Evolutionary conservation across 2,113 vertebrate genomes (phyloP).

Genomic region (Tichodroma muraria): DNA sequence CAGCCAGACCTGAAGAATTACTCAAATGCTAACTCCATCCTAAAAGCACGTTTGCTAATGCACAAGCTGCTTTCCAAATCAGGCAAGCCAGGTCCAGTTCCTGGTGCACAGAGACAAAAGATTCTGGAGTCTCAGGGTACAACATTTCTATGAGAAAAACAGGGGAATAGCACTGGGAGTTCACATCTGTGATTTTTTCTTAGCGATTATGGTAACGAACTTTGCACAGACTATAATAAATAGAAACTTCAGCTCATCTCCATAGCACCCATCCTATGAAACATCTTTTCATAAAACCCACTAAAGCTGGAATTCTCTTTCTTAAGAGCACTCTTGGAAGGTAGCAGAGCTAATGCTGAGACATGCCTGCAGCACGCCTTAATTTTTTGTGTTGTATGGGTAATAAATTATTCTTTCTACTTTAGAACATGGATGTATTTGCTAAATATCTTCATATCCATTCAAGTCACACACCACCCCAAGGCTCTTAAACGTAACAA

Average conservation of each 20-base stretch:
- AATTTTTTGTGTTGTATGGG: not conserved
- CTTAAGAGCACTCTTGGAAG: not conserved
- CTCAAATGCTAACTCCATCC: not conserved
- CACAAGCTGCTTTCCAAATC: not conserved
- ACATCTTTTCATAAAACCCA: not conserved
- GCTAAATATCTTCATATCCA: not conserved
- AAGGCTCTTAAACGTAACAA: not conserved
- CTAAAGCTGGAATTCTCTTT: not conserved
- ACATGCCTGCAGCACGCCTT: not conserved
- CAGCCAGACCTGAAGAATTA: not conserved
- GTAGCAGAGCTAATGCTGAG: not conserved
- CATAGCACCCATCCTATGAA: not conserved
- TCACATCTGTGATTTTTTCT: not conserved
- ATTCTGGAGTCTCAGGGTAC: not conserved
- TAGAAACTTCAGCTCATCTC: not conserved
- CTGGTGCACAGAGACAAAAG: not conserved
- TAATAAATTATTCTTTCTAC: not conserved
- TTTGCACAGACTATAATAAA: not conserved
- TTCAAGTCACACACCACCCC: not conserved
- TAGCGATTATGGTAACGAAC: not conserved
- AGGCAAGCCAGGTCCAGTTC: not conserved
- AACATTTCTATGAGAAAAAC: not conserved
- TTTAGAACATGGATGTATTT: not conserved
- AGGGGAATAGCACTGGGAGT: not conserved
- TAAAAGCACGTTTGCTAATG: not conserved